phyloP scores from a whole-genome alignment of 2,113 vertebrate genomes.

The Camelus bactrianus region DNA sequence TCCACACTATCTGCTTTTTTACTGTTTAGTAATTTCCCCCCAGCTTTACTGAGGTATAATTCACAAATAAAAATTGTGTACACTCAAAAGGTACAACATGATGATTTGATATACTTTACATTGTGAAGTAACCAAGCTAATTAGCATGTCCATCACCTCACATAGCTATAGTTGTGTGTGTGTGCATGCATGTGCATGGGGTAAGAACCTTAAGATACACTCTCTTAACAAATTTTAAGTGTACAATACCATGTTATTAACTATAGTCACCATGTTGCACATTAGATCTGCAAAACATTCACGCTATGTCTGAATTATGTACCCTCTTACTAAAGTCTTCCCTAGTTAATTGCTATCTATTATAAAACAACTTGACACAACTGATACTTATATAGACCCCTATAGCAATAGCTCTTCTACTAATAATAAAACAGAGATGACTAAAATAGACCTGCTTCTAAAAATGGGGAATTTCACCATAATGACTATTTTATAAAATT shows the following conservation, averaged over 20 bases:
- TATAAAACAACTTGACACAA: not conserved
- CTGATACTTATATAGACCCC: not conserved
- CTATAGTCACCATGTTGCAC: not conserved
- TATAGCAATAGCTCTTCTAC: not conserved
- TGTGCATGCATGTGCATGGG: too few relatives aligned
- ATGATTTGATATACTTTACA: not conserved
- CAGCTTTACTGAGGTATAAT: not conserved
- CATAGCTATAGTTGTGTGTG: not conserved
- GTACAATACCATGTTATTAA: not conserved
- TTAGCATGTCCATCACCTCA: too few relatives aligned
- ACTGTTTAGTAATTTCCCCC: not conserved
- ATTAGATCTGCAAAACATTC: not conserved
- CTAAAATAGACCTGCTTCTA: not conserved
- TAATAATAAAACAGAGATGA: not conserved
- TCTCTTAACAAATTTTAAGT: not conserved
- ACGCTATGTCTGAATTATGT: not conserved
- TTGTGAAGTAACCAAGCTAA: not conserved
- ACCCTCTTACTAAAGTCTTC: not conserved
- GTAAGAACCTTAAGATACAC: not conserved
- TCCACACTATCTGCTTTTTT: not conserved
- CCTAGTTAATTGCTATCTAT: not conserved
- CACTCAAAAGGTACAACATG: not conserved
- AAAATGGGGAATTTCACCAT: not conserved
- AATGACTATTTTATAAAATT: not conserved
- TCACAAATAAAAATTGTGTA: not conserved